These are phyloP conservation scores for Melanotaenia duboulayi DNA, from an alignment of 2,113 vertebrate species.

Conservation along the genomic window DNA sequence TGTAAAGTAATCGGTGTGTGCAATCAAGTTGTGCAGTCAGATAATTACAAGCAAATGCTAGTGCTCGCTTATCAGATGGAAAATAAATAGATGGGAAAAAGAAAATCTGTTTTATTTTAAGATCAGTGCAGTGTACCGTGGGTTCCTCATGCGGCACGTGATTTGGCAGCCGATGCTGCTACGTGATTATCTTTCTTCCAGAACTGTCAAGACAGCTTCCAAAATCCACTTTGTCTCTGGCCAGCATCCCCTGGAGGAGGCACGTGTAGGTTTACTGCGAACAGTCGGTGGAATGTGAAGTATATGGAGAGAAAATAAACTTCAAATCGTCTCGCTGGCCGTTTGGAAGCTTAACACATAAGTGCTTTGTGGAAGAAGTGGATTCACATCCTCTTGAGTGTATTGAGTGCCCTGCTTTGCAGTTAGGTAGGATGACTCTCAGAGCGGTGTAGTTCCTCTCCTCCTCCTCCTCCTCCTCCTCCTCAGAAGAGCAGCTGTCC, in stretches of 20 bases:
- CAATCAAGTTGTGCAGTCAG: slow-evolving; percentile 26
- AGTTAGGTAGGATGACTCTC: slow-evolving; percentile 49
- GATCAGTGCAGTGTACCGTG: slow-evolving; percentile 4
- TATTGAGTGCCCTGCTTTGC: slow-evolving; percentile 49
- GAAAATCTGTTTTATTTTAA: slow-evolving; percentile 9
- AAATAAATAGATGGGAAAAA: slow-evolving; percentile 34
- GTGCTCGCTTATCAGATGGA: slow-evolving; percentile 37
- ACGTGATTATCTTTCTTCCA: slow-evolving; percentile 25
- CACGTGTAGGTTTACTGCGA: slow-evolving; percentile 55
- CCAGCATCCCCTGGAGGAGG: slow-evolving; percentile 27
- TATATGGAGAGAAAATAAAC: slow-evolving; percentile 54
- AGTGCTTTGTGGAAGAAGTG: slow-evolving; percentile 69
- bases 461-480: slow-evolving; percentile 17
- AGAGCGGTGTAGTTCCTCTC: slow-evolving; percentile 47
- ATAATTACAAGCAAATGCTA: slow-evolving; percentile 39
- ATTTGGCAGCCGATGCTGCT: slow-evolving; percentile 18
- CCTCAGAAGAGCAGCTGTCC: slow-evolving; percentile 47
- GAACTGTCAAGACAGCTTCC: slow-evolving; percentile 14
- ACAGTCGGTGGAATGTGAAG: slow-evolving; percentile 48
- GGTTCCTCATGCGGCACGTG: slow-evolving; percentile 35
- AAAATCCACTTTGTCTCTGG: slow-evolving; percentile 30
- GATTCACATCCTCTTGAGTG: slow-evolving; percentile 68
- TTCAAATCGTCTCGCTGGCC: slow-evolving; percentile 35
- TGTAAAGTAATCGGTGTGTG: slow-evolving; percentile 5
- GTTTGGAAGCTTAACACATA: slow-evolving; percentile 64